Conservation (phyloP, 2,888 invertebrate genomes). For the Rhingia campestris region DNA sequence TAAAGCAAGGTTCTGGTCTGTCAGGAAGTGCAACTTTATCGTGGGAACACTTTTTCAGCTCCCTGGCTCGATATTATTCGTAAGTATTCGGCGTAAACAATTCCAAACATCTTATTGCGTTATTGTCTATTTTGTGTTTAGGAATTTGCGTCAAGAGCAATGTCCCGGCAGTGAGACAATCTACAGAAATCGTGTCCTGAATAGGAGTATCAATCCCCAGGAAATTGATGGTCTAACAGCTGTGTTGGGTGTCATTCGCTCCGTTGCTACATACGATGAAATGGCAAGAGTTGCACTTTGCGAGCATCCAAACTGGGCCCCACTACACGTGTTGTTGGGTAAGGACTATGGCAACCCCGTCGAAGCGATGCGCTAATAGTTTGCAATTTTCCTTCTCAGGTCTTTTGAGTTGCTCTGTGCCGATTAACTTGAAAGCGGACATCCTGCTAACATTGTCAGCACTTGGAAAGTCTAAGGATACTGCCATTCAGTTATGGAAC, state of each 20-base stretch:
- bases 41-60: conserved; percentile 93
- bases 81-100: conserved; percentile 79
- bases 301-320: conserved; percentile 94
- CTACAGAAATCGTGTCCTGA: conserved; percentile 84
- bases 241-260: conserved; percentile 90
- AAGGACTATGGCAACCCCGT: conserved; percentile 61
- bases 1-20: conserved; percentile 86
- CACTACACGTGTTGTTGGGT: conserved; percentile 90
- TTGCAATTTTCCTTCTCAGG: conserved; percentile 83
- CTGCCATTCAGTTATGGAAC: conserved; percentile 93
- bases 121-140: conserved; percentile 79
- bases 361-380: neutral
- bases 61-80: conserved; percentile 89
- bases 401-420: conserved; percentile 93
- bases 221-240: conserved; percentile 93
- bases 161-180: conserved; percentile 87
- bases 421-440: conserved; percentile 92
- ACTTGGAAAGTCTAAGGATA: conserved; percentile 89
- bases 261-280: conserved; percentile 91
- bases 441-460: conserved; percentile 91
- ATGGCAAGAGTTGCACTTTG: conserved; percentile 91
- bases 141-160: conserved; percentile 88
- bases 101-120: neutral
- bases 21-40: conserved; percentile 85
- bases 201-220: conserved; percentile 88